A percentile compares a stretch with the other conserved stretches of the same genome.
Evolutionary conservation across 2,113 vertebrate genomes (phyloP).

Genomic region (Tauraco erythrolophus): DNA sequence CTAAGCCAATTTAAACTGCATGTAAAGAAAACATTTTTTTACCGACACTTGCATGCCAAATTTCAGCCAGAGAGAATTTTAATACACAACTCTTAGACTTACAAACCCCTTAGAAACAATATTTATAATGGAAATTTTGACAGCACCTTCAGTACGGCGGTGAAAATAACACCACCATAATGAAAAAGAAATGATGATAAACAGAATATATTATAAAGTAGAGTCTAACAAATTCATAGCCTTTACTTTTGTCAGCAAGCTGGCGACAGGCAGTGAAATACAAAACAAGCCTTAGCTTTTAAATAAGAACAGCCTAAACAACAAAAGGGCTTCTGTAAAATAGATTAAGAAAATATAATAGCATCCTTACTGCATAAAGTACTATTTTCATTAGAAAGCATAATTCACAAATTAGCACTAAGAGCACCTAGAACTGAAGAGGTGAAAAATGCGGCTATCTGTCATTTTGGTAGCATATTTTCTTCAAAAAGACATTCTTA

Average conservation of each 20-base stretch:
- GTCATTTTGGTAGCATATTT: conserved; percentile 9
- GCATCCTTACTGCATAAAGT: background rate
- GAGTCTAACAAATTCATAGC: conserved; percentile 62
- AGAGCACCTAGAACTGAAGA: background rate
- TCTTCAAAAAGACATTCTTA: conserved; percentile 2
- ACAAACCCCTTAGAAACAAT: conserved; percentile 29
- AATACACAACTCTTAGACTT: conserved; percentile 19
- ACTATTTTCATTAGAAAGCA: conserved; percentile 38
- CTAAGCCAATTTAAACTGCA: conserved; percentile 45
- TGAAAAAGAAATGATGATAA: conserved; percentile 71
- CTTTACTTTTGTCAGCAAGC: conserved; percentile 63
- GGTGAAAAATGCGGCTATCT: conserved; percentile 12
- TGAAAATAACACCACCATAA: conserved; percentile 58
- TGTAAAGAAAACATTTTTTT: conserved; percentile 46
- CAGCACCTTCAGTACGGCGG: conserved; percentile 38
- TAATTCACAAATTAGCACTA: conserved; percentile 44
- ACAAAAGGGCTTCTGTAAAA: conserved; percentile 25
- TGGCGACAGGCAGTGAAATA: conserved; percentile 38
- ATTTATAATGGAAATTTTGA: conserved; percentile 71
- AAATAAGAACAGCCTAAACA: conserved; percentile 31
- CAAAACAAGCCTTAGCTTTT: conserved; percentile 46
- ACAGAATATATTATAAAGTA: conserved; percentile 69
- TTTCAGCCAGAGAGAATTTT: conserved; percentile 50
- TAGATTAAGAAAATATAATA: conserved; percentile 38
- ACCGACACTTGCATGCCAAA: background rate